Conservation (phyloP, 2,113 vertebrate species). For the Microtus richardsoni region DNA sequence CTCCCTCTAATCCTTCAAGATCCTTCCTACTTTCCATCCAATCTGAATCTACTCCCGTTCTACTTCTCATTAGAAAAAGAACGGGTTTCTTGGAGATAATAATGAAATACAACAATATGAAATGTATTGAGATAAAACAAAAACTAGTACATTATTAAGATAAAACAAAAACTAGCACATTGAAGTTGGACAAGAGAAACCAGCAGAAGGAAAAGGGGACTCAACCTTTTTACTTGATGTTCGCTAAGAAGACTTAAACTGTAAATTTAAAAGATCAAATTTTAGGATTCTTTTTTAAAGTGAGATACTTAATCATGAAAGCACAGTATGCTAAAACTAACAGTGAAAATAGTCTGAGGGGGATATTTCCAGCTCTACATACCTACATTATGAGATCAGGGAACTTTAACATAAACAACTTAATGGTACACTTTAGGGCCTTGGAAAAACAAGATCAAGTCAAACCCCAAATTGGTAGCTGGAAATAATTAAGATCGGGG, state of each 20-base stretch:
- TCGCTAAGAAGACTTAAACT: background rate
- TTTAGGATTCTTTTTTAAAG: background rate
- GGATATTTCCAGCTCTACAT: background rate
- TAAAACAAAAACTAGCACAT: background rate
- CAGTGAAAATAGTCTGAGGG: background rate
- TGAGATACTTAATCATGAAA: background rate
- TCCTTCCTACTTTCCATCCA: background rate
- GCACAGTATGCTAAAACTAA: background rate
- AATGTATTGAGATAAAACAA: background rate
- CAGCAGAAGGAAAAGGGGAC: background rate
- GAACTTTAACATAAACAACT: background rate
- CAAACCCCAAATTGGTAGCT: no score
- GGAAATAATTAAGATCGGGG: no score
- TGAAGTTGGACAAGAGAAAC: background rate
- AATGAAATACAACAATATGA: background rate
- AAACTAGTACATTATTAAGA: background rate
- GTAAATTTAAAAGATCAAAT: background rate
- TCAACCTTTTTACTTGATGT: background rate
- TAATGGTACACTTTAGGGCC: background rate
- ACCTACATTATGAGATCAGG: background rate
- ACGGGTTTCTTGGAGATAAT: background rate
- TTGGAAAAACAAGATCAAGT: background rate
- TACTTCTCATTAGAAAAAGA: background rate
- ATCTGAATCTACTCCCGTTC: background rate
- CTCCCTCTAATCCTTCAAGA: background rate